Evolutionary conservation across 2,113 vertebrate species (phyloP).

Genomic region (Rissa tridactyla): DNA sequence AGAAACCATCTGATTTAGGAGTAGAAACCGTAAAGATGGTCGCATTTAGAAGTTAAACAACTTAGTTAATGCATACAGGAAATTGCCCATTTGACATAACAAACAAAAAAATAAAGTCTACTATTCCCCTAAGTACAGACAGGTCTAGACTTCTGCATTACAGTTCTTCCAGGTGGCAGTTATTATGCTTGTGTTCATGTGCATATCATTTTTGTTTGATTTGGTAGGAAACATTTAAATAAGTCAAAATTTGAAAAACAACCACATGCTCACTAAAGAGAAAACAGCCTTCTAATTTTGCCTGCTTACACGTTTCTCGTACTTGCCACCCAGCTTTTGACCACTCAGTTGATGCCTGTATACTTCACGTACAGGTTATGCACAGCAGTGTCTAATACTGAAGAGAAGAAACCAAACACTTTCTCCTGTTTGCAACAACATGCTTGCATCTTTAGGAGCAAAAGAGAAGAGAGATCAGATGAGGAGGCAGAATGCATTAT

Average conservation of each 20-base stretch:
- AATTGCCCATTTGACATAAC: not conserved
- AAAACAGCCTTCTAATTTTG: not conserved
- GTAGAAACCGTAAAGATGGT: not conserved
- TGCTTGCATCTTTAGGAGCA: not conserved
- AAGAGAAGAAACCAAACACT: not conserved
- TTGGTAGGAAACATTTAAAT: not conserved
- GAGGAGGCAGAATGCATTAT: not conserved
- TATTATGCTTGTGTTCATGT: not conserved
- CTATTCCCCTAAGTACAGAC: not conserved
- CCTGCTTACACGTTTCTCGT: not conserved
- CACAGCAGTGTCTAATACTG: not conserved
- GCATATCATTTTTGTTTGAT: not conserved
- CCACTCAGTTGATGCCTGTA: not conserved
- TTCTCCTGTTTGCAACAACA: not conserved
- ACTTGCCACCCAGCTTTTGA: not conserved
- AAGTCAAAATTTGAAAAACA: not conserved
- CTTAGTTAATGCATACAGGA: not conserved
- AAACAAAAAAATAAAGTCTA: not conserved
- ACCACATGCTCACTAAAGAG: not conserved
- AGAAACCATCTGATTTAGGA: not conserved
- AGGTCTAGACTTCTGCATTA: not conserved
- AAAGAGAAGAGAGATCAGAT: not conserved
- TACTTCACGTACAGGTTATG: not conserved
- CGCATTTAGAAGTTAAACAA: not conserved
- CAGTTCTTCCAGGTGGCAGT: not conserved